Base-by-base conservation (phyloP, 2,797 vertebrate genomes). In the Dallia pectoralis region DNA sequence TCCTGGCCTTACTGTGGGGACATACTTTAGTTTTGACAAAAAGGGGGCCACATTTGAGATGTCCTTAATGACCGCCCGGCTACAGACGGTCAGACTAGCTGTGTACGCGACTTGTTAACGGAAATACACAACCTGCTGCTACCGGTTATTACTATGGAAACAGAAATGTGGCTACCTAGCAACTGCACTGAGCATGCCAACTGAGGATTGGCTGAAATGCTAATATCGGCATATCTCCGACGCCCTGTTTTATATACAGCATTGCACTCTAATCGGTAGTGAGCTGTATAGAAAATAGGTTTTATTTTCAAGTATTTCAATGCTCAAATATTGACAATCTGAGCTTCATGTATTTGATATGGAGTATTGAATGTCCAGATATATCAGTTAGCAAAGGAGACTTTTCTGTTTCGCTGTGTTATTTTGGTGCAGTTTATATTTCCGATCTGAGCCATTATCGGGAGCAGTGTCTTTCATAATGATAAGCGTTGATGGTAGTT, bases 391-490 rank as follows among this genome's bases (percentile, higher is more conserved):
- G 40, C 49, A 11, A 65, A 72, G 69, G 72, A 71, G 75, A 70
- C 64, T 69, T 90, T 89, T 87, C 75, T 77, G 80, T 89, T 90
- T 82, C 82, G 76, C 78, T 69, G 84, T 81, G 49, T 79, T 74
- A 82, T 73, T 80, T 72, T 77, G 85, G 77, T 87, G 82, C 82
- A 79, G 74, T 86, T 85, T 75, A 73, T 75, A 76, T 72, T 76
- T 77, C 78, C 74, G 69, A 76, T 85, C 81, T 93, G 93, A 92
- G 86, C 87, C 93, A 95, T 96, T 96, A 96, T 96, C 95, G 95
- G 95, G 82, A 91, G 95, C 95, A 95, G 95, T 92, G 95, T 92
- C 94, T 95, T 90, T 93, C 94, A 96, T 96, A 95, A 95, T 96
- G 93, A 86, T 93, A 94, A 32, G 49, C 84, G 14, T 68, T 68